Evolutionary conservation across 1,140 invertebrate species (phyloP).

Genomic region (Gerris buenoi): DNA sequence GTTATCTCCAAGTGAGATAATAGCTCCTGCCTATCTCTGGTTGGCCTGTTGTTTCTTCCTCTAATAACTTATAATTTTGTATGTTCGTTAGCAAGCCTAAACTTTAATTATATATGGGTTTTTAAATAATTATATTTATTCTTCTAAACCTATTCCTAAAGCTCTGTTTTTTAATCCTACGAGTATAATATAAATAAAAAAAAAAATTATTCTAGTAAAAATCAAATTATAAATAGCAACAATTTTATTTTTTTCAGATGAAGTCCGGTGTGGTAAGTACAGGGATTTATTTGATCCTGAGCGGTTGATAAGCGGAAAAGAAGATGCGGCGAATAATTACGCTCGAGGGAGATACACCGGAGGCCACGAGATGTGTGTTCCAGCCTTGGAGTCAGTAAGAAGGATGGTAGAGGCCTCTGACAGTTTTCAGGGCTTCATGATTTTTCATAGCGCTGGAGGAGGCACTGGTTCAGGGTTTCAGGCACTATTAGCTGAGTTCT

Average conservation of each 20-base stretch:
- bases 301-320: slow-evolving; percentile 62
- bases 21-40: too few species aligned
- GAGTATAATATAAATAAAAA: too few species aligned
- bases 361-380: slow-evolving; percentile 55
- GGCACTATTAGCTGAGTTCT: slow-evolving; percentile 43
- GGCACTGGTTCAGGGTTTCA: slow-evolving; percentile 53
- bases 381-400: slow-evolving; percentile 38
- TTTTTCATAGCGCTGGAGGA: slow-evolving; percentile 55
- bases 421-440: slow-evolving; percentile 60
- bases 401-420: slow-evolving; percentile 55
- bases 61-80: too few species aligned
- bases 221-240: neutral
- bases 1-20: too few species aligned
- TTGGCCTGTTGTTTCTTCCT: too few species aligned
- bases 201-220: neutral
- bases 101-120: too few species aligned
- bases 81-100: too few species aligned
- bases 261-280: slow-evolving; percentile 58
- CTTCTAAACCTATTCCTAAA: too few species aligned
- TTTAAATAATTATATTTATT: too few species aligned
- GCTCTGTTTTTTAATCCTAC: too few species aligned
- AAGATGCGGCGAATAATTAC: slow-evolving; percentile 78
- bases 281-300: slow-evolving; percentile 59
- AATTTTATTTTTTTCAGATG: slow-evolving; percentile 31
- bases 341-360: slow-evolving; percentile 69